Percentiles rank a stretch among this genome's conserved stretches.
Evolutionary conservation across 2,797 vertebrate genomes (phyloP).

Genomic region (Spinus pinus): DNA sequence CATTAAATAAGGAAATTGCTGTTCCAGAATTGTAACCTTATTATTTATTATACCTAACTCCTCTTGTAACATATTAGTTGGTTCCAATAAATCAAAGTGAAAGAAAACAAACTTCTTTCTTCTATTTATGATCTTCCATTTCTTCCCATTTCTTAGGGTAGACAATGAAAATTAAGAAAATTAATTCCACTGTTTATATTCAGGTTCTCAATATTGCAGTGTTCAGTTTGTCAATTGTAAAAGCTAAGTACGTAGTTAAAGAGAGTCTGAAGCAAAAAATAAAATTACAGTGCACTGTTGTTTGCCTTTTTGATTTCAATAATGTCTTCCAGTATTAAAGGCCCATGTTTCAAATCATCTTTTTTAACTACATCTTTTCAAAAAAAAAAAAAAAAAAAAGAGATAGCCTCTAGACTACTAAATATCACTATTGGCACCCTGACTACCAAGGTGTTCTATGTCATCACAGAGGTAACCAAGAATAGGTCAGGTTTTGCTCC

Average conservation of each 20-base stretch:
- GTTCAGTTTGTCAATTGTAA: not conserved
- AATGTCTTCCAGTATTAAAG: not conserved
- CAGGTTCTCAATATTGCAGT: not conserved
- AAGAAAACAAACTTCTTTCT: not conserved
- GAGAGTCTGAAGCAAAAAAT: not conserved
- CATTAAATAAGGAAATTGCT: constrained; percentile 49
- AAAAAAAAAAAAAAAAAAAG: not conserved
- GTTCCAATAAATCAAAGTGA: constrained; percentile 36
- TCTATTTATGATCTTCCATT: not conserved
- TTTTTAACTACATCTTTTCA: not conserved
- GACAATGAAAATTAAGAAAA: not conserved
- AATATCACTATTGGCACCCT: not conserved
- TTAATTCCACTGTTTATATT: not conserved
- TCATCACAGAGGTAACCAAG: not conserved
- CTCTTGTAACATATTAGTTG: not conserved
- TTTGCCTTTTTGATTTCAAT: not conserved
- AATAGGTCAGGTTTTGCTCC: not conserved
- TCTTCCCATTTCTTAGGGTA: not conserved
- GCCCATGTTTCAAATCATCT: not conserved
- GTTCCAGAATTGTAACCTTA: constrained; percentile 34
- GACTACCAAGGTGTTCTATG: not conserved
- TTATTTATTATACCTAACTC: constrained; percentile 32
- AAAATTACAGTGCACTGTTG: not conserved
- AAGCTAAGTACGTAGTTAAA: not conserved
- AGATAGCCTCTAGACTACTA: not conserved